A percentile compares a stretch with the other conserved stretches of the same genome.
Evolutionary conservation across 2,888 invertebrate species (phyloP).

Genomic region (Mycogona germanica): DNA sequence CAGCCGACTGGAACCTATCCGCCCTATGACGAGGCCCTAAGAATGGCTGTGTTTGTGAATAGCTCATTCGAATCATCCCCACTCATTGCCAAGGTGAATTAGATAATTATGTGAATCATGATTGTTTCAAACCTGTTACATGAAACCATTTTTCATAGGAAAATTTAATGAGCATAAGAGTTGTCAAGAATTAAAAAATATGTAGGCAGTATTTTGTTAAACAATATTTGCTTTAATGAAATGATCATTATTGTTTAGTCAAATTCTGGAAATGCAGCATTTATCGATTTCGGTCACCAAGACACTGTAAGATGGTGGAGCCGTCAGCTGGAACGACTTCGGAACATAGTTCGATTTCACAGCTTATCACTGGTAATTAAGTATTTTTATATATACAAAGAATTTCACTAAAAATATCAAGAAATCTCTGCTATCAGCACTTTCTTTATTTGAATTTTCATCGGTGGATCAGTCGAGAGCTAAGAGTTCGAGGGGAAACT

Average conservation of each 20-base stretch:
- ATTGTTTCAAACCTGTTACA: background rate
- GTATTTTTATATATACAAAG: background rate
- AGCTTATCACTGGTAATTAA: constrained; percentile 22
- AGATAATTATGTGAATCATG: background rate
- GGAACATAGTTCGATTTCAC: constrained; percentile 18
- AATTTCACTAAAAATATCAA: background rate
- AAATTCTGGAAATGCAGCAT: constrained; percentile 17
- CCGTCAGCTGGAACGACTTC: constrained; percentile 20
- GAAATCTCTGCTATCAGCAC: background rate
- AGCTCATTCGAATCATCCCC: constrained; percentile 21
- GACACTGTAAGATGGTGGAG: constrained; percentile 22
- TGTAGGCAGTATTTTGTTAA: background rate
- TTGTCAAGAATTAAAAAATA: background rate
- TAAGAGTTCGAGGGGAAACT: too few species aligned
- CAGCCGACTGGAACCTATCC: constrained; percentile 10
- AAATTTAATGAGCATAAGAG: too few species aligned
- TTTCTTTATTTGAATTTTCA: background rate
- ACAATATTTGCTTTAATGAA: too few species aligned
- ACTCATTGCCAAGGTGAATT: constrained; percentile 21
- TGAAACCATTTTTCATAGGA: background rate
- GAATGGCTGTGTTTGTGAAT: constrained; percentile 20
- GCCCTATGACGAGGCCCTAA: constrained; percentile 16
- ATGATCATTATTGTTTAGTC: too few species aligned
- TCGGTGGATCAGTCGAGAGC: too few species aligned
- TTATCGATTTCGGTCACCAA: constrained; percentile 23